Conservation (phyloP, 1,140 invertebrate species). For the Sitophilus oryzae region DNA sequence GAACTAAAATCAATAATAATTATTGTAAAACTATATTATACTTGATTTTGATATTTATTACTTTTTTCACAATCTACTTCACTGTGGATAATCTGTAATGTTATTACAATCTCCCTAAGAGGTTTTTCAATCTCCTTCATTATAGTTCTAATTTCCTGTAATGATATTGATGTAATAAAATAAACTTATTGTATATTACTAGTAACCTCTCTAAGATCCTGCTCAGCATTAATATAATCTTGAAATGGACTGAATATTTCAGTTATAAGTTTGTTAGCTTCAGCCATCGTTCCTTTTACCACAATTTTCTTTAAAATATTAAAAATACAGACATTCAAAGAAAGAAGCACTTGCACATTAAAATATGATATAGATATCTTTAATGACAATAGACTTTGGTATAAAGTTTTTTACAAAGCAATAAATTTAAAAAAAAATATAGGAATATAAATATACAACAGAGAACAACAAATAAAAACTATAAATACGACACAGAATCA, state of each 20-base stretch:
- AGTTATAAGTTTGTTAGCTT: slow-evolving; percentile 20
- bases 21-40: background rate
- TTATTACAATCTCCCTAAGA: slow-evolving; percentile 60
- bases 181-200: slow-evolving; percentile 5
- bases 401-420: no score
- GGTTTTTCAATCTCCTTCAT: slow-evolving; percentile 65
- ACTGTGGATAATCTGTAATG: slow-evolving; percentile 68
- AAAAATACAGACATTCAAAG: no score
- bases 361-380: no score
- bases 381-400: no score
- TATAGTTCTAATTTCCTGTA: slow-evolving; percentile 60
- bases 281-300: slow-evolving; percentile 5
- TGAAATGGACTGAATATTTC: slow-evolving; percentile 60
- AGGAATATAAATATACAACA: no score
- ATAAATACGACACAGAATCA: no score
- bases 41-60: slow-evolving; percentile 22
- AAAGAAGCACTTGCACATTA: no score
- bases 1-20: slow-evolving; percentile 45
- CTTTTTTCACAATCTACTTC: slow-evolving; percentile 52
- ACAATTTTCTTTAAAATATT: no score
- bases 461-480: no score
- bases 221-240: slow-evolving; percentile 57
- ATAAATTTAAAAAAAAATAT: no score
- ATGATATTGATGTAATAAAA: slow-evolving; percentile 18
- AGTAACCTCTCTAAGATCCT: slow-evolving; percentile 57